phyloP scores from a whole-genome alignment of 2,113 vertebrate species.

The Microcebus griseorufus region DNA sequence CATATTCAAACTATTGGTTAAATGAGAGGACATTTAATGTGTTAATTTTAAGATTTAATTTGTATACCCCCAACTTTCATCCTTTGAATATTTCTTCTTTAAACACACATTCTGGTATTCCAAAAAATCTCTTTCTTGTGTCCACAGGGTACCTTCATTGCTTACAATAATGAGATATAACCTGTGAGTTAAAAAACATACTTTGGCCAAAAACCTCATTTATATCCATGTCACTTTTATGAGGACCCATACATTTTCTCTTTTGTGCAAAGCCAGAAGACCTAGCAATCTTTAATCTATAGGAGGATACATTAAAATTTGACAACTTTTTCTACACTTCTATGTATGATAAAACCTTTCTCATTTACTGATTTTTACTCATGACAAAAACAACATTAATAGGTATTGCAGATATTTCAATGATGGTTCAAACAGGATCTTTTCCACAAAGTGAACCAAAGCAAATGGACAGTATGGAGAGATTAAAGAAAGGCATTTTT shows the following conservation, averaged over 20 bases:
- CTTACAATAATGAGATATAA: neutral
- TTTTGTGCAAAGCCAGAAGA: neutral
- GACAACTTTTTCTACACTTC: neutral
- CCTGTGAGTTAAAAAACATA: neutral
- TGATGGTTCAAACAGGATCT: neutral
- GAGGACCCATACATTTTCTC: neutral
- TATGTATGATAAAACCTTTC: neutral
- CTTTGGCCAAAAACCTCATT: neutral
- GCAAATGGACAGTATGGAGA: neutral
- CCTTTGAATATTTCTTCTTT: neutral
- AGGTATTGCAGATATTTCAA: neutral
- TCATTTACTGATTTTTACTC: neutral
- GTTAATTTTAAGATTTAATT: neutral
- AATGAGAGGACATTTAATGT: neutral
- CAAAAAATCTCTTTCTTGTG: neutral
- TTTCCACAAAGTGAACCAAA: neutral
- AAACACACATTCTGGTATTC: neutral
- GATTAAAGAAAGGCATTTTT: neutral
- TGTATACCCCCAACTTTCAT: neutral
- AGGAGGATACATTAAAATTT: neutral
- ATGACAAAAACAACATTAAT: neutral
- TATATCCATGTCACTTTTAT: neutral
- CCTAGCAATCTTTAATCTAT: neutral
- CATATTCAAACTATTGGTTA: neutral
- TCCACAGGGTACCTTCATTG: neutral